Base-by-base conservation (phyloP, 2,113 vertebrate species). In the Tetrao urogallus region DNA sequence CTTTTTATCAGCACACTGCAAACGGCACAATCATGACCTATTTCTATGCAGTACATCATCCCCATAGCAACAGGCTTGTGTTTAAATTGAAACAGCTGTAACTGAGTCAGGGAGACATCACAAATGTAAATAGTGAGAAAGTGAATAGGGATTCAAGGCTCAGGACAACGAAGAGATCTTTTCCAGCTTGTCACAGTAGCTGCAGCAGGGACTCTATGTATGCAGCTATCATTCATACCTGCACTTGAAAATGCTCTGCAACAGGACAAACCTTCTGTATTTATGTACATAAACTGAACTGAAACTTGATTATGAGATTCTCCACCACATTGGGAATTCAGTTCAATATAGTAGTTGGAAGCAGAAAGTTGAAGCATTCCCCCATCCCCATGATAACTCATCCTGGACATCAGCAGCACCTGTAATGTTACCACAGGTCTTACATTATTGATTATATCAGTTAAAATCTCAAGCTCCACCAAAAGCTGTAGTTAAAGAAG, bases 71-170 rank as follows among this genome's bases (percentile, higher is more conserved):
- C 95, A 14, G 92, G 82, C 91, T 90, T 36, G 67, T 61, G 88
- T 92, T 95, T 92, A 93, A 95, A 79, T 72, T 86, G 78, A 86
- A 94, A 94, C 97, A 97, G 95, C 96, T 96, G 95, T 61, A 70
- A 75, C 50, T 5, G 65, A 92, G 87, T 72, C 78, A 76, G 77
- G 27, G 42, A 93, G 87, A 90, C 65, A 30, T 22, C 16, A 82
- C 89, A 89, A 54, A 71, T 69, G 87, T 96, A 96, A 96, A 96
- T 67, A 87, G 70, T 56, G 72, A 28, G 66, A 66, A 27, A 40
- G 45, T 6, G 72, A 89, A 48, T 4, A 8, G 12, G 0, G 13
- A 38, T 21, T 13, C 48, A 5, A 24, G 27, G 80, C 67, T 64
- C 48, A 11, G 28, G 75, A 42, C 66, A 57, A 84, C 32, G 45